These are phyloP conservation scores for Eupithecia subfuscata DNA, from an alignment of 2,888 invertebrate genomes.

Conservation along the genomic window DNA sequence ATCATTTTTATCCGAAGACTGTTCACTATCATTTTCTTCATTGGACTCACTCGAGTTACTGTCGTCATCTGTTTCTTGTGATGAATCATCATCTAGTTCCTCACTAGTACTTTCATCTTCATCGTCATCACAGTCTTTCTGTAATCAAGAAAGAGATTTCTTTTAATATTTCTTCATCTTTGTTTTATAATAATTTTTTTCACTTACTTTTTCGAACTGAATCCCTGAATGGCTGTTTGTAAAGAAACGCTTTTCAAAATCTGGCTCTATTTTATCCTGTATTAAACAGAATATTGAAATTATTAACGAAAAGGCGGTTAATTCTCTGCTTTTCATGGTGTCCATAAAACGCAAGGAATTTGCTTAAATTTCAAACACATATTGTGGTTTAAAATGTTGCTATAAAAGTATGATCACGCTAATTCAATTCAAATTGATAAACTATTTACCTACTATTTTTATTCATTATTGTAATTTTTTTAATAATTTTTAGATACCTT, in stretches of 20 bases:
- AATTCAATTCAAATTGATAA: not conserved
- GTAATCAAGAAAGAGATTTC: not conserved
- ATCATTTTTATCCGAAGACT: not conserved
- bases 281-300: constrained; percentile 4
- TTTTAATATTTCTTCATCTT: not conserved
- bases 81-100: not conserved
- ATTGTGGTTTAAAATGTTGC: not conserved
- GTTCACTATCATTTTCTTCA: not conserved
- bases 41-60: not conserved
- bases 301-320: not conserved
- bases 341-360: too few relatives aligned
- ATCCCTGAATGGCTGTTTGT: constrained; percentile 26
- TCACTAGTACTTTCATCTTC: not conserved
- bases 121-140: not conserved
- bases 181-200: not conserved
- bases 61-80: not conserved
- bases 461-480: not conserved
- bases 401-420: not conserved
- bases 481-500: too few relatives aligned
- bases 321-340: too few relatives aligned
- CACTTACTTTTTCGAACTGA: constrained; percentile 16
- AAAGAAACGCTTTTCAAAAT: constrained; percentile 15
- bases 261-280: constrained; percentile 14
- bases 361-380: too few relatives aligned
- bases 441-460: not conserved